Base-by-base conservation (phyloP, 2,113 vertebrate genomes). In the Micromys minutus region DNA sequence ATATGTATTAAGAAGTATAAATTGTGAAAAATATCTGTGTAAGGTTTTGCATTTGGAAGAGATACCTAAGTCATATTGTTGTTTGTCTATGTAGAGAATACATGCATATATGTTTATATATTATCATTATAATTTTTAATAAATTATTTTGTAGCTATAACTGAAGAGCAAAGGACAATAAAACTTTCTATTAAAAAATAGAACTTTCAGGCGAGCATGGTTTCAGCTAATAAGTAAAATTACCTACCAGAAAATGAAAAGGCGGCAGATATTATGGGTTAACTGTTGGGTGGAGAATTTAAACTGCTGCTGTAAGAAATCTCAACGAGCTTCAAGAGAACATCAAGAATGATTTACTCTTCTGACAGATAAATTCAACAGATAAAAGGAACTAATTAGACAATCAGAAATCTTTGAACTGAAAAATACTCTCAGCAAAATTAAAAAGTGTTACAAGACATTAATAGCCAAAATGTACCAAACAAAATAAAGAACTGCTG, bases 381-480 rank as follows among this genome's bases (percentile, higher is more conserved):
- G 39, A 89, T 55, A 61, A 42, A 36, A 61, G 72, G 7, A 75
- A 63, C 55, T 57, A 89, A 72, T 87, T 87, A 87, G 34, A 87
- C 36, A 57, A 89, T 89, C 87, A 89, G 31, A 76, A 89, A 89
- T 75, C 71, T 75, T 89, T 76, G 87, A 89, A 59, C 71, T 61
- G 39, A 89, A 75, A 89, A 45, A 61, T 75, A 76, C 19, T 75
- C 71, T 61, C 71, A 61, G 39, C 47, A 47, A 75, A 89, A 89
- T 61, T 89, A 61, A 75, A 76, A 61, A 76, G 39, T 76, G 55
- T 75, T 76, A 76, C 52, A 89, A 47, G 87, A 89, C 87, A 63
- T 89, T 74, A 89, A 89, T 89, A 61, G 39, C 45, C 19, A 89
- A 89, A 89, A 89, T 89, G 29, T 59, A 76, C 36, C 71, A 61